Conservation (phyloP, 2,113 vertebrate species). For the Xyliphius kryptos region DNA sequence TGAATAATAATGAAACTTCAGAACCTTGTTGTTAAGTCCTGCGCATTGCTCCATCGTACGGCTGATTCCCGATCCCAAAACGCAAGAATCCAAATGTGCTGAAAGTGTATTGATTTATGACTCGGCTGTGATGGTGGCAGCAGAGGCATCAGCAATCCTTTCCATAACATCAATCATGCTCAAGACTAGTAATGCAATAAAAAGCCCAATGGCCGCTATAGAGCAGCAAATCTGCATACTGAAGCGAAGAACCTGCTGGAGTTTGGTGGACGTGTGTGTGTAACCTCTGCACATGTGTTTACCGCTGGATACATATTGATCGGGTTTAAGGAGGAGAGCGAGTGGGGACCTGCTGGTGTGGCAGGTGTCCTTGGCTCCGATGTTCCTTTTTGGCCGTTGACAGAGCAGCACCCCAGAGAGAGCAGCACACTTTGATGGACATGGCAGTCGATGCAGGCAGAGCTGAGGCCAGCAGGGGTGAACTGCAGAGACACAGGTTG, state of each 20-base stretch:
- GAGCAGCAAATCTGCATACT: conserved; percentile 50
- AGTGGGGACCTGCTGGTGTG: conserved; percentile 47
- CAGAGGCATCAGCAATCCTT: conserved; percentile 45
- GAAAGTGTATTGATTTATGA: conserved; percentile 40
- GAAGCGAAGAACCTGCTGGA: conserved; percentile 54
- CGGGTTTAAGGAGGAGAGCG: conserved; percentile 39
- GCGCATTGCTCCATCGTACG: no score
- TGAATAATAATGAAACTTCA: no score
- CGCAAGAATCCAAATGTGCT: conserved; percentile 13
- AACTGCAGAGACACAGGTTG: conserved; percentile 42
- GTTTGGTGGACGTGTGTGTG: conserved; percentile 44
- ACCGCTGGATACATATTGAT: conserved; percentile 51
- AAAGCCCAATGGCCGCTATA: conserved; percentile 57
- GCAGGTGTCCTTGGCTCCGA: conserved; percentile 58
- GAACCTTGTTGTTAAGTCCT: no score
- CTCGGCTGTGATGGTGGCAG: conserved; percentile 29
- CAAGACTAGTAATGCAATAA: conserved; percentile 63
- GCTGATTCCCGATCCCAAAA: no score
- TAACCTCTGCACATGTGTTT: conserved; percentile 9
- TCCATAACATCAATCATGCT: conserved; percentile 59
- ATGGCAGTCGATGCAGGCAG: conserved; percentile 38
- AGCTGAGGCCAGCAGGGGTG: conserved; percentile 37
- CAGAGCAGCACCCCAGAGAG: conserved; percentile 39
- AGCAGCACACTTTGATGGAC: conserved; percentile 44
- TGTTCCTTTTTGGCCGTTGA: conserved; percentile 31